These are phyloP conservation scores for Notocelia uddmanniana DNA, from an alignment of 2,888 invertebrate species.

Conservation along the genomic window DNA sequence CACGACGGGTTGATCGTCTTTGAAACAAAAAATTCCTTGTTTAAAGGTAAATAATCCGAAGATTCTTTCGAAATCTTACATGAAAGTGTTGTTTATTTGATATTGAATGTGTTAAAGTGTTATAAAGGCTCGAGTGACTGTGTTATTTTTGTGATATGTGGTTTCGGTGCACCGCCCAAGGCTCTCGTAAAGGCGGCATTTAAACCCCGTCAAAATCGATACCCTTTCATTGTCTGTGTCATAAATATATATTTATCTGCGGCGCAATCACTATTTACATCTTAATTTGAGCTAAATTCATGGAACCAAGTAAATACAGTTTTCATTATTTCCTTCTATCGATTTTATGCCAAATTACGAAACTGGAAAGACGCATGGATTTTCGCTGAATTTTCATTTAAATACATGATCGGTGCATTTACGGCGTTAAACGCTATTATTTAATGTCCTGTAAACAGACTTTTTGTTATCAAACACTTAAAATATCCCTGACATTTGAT, in stretches of 20 bases:
- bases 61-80: constrained; percentile 23
- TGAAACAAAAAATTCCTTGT: constrained; percentile 40
- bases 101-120: constrained; percentile 22
- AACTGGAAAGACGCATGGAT: constrained; percentile 6
- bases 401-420: background rate
- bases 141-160: constrained; percentile 41
- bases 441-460: background rate
- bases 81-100: background rate
- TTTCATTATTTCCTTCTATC: background rate
- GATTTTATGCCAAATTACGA: background rate
- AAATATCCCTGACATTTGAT: background rate
- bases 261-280: background rate
- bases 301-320: background rate
- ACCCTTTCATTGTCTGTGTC: constrained; percentile 33
- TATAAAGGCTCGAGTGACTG: constrained; percentile 8
- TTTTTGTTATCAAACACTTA: background rate
- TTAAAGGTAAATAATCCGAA: constrained; percentile 46
- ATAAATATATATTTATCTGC: constrained; percentile 14
- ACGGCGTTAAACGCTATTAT: background rate
- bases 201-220: constrained; percentile 31
- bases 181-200: constrained; percentile 34
- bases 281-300: background rate
- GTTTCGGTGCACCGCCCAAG: constrained; percentile 35
- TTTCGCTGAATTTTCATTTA: constrained; percentile 10
- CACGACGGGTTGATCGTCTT: constrained; percentile 38